phyloP scores from a whole-genome alignment of 2,888 invertebrate species.

The Drosophila suboccidentalis region DNA sequence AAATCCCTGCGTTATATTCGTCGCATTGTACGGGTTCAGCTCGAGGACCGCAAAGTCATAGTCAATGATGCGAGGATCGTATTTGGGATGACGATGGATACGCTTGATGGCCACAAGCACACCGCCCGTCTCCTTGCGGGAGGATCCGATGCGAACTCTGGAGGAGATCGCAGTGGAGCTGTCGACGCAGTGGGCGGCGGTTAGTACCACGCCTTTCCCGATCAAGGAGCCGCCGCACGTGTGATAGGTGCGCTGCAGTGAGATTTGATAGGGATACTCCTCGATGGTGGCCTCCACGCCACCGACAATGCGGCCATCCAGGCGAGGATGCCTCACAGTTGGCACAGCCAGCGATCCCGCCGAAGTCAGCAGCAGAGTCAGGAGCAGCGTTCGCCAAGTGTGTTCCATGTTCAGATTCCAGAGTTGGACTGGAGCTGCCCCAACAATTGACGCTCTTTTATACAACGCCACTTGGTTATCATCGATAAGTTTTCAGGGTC shows the following conservation, averaged over 20 bases:
- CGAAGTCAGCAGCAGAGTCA: conserved; percentile 16
- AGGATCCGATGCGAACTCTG: conserved; percentile 84
- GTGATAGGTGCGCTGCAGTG: conserved; percentile 83
- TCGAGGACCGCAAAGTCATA: conserved; percentile 85
- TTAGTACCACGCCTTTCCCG: conserved; percentile 82
- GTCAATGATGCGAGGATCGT: conserved; percentile 83
- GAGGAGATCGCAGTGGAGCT: conserved; percentile 38
- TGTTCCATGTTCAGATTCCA: conserved; percentile 36
- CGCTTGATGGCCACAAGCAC: conserved; percentile 75
- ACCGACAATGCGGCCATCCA: conserved; percentile 85
- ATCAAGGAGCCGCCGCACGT: conserved; percentile 86
- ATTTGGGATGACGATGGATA: conserved; percentile 83
- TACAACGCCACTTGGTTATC: conserved; percentile 42
- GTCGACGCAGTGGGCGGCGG: conserved; percentile 85
- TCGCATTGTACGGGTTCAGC: conserved; percentile 66
- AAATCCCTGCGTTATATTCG: conserved; percentile 59
- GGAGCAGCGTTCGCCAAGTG: conserved; percentile 12
- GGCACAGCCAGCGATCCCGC: conserved; percentile 12
- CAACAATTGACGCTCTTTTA: conserved; percentile 40
- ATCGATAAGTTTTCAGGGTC: conserved; percentile 48
- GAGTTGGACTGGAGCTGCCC: conserved; percentile 11
- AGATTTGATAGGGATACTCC: conserved; percentile 85
- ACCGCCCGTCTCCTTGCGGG: conserved; percentile 81
- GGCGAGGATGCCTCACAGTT: conserved; percentile 26
- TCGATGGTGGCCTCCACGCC: conserved; percentile 83